Base-by-base conservation (phyloP, 2,888 invertebrate species). In the Aphidius colemani region DNA sequence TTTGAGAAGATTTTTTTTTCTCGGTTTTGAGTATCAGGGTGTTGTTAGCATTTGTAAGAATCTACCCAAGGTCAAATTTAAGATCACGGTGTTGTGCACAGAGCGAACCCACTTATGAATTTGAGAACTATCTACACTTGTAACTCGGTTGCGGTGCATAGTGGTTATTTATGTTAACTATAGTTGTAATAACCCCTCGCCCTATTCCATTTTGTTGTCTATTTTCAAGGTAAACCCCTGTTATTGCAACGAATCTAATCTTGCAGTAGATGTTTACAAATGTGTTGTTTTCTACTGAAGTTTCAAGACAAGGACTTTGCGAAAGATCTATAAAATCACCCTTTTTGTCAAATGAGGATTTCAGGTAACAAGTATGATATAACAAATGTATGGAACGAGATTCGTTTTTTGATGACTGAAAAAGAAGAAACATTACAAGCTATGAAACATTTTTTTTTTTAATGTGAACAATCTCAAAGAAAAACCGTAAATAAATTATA, bases 181-280 rank as follows among this genome's bases (percentile, higher is more conserved):
- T 18, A 18, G 50, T 30, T 61, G 59, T 57, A 64, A 51, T 61
- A 64, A 58, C 59, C 59, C 46, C 44, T 59, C 61, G 13, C 66
- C 61, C 64, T 50, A 45, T 46, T 50, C 76, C 79, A 80, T 81
- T 30, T 30, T 30, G 30, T 30, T 30, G 30, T 30, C 30, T 30
- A 30, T 30, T 30, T 30, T 5, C 30, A 5, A 3, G 30, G 30
- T 30, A 2, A 0, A 30, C 30, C 30, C 30, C 4, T 30, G 1
- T 30, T 81, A 81, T 81, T 80, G 79, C 80, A 81, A 81, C 81
- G 79, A 81, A 81, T 81, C 81, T 81, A 81, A 81, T 81, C 79
- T 81, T 74, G 75, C 73, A 74, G 77, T 78, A 75, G 80, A 74
- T 80, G 80, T 81, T 81, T 81, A 80, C 80, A 81, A 81, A 81